Evolutionary conservation across 1,140 invertebrate species (phyloP).

Genomic region (Dolichoris vasculosae): DNA sequence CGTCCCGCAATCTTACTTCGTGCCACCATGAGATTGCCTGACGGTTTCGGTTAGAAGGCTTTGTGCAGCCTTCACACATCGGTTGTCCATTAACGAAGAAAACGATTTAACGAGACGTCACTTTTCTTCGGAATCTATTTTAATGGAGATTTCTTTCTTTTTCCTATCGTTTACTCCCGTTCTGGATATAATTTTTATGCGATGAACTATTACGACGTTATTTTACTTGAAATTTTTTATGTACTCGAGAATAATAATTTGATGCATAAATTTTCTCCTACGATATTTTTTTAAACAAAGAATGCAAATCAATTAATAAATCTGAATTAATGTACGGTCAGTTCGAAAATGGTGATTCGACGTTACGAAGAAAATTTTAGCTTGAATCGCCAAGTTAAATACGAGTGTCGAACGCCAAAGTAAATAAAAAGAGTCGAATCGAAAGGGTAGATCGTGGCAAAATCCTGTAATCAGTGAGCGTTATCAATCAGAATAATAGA

Average conservation of each 20-base stretch:
- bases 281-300: neutral
- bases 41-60: neutral
- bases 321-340: neutral
- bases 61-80: neutral
- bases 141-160: conserved; percentile 10
- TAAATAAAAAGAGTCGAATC: neutral
- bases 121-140: conserved; percentile 43
- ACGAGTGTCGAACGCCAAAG: neutral
- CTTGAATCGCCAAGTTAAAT: neutral
- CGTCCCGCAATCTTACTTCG: neutral
- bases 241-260: neutral
- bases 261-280: neutral
- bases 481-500: conserved; percentile 64
- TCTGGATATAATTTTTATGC: neutral
- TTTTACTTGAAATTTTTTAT: neutral
- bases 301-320: neutral
- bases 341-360: neutral
- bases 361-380: neutral
- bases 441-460: conserved; percentile 23
- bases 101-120: conserved; percentile 42
- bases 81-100: conserved; percentile 45
- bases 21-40: conserved; percentile 16
- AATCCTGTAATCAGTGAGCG: conserved; percentile 27
- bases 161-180: neutral
- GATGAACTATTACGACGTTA: neutral